Evolutionary conservation across 2,888 invertebrate genomes (phyloP).

Genomic region (Electrophaes corylata): DNA sequence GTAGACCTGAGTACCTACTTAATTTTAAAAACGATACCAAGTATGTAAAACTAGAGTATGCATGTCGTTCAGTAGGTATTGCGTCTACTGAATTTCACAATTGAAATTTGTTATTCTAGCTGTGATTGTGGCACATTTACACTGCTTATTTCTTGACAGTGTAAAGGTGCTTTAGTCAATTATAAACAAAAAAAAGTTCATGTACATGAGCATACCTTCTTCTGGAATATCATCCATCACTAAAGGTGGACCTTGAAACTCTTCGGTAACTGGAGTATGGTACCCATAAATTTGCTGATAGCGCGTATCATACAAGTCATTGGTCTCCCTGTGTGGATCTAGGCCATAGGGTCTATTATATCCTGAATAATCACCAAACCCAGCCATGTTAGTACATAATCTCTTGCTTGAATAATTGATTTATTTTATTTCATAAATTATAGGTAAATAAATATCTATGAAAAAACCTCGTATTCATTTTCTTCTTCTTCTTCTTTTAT

Average conservation of each 20-base stretch:
- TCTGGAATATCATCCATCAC: conserved; percentile 76
- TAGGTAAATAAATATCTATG: conserved; percentile 17
- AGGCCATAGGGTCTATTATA: conserved; percentile 76
- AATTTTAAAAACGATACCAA: too few species aligned
- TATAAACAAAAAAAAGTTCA: background rate
- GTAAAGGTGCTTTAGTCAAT: background rate
- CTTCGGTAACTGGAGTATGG: conserved; percentile 76
- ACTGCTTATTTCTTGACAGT: background rate
- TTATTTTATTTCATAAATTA: conserved; percentile 27
- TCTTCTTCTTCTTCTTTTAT: too few species aligned
- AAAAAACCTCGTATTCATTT: conserved; percentile 10
- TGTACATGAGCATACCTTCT: conserved; percentile 60
- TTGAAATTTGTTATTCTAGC: background rate
- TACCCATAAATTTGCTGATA: conserved; percentile 81
- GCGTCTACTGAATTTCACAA: too few species aligned
- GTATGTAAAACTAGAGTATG: too few species aligned
- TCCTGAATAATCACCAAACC: conserved; percentile 73
- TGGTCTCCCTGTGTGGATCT: conserved; percentile 75
- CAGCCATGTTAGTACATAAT: conserved; percentile 65
- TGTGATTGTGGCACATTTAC: background rate
- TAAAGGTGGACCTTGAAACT: conserved; percentile 78
- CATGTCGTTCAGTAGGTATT: too few species aligned
- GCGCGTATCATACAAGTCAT: conserved; percentile 77
- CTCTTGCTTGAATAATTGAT: conserved; percentile 13
- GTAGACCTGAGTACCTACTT: too few species aligned